Percentiles rank a stretch among this genome's conserved stretches.
These are phyloP conservation scores for Drosophila takahashii DNA, from an alignment of 1,140 invertebrate genomes.

Conservation along the genomic window DNA sequence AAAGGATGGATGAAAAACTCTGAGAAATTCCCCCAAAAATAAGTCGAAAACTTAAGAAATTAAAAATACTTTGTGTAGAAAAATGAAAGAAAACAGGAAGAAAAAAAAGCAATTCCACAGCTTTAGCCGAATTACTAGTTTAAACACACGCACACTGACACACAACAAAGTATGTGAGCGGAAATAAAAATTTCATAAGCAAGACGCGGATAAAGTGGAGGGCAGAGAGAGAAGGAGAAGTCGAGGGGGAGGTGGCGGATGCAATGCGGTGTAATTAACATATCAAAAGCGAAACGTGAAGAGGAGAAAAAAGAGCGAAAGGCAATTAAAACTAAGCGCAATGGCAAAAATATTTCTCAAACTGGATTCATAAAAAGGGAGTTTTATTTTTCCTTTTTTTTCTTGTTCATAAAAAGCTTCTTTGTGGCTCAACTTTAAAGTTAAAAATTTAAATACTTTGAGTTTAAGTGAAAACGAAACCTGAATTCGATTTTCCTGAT, in stretches of 20 bases:
- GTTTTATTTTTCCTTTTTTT: not conserved
- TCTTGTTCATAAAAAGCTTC: not conserved
- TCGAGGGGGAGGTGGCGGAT: not conserved
- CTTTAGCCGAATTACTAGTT: slow-evolving; percentile 28
- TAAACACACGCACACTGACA: slow-evolving; percentile 16
- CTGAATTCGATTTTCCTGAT: slow-evolving; percentile 1
- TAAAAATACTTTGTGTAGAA: slow-evolving; percentile 19
- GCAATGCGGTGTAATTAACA: slow-evolving; percentile 62
- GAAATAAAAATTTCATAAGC: slow-evolving; percentile 28
- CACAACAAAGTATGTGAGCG: slow-evolving; percentile 18
- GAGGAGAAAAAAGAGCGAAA: slow-evolving; percentile 7
- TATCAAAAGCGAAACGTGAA: slow-evolving; percentile 52
- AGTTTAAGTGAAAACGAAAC: slow-evolving; percentile 1
- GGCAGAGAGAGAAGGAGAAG: slow-evolving; percentile 2
- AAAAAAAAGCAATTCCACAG: slow-evolving; percentile 8
- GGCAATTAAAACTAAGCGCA: slow-evolving; percentile 33
- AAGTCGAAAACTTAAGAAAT: slow-evolving; percentile 14
- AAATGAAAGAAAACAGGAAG: slow-evolving; percentile 11
- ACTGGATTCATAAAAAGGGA: slow-evolving; percentile 16
- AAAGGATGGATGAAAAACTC: not conserved
- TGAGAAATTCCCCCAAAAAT: not conserved
- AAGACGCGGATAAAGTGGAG: slow-evolving; percentile 7
- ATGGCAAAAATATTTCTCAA: slow-evolving; percentile 3
- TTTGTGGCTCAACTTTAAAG: slow-evolving; percentile 5
- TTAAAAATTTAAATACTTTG: not conserved